Evolutionary conservation across 2,113 vertebrate species (phyloP), one percentile per base, ranked within the genome.

Genomic region (Pristiophorus japonicus): DNA sequence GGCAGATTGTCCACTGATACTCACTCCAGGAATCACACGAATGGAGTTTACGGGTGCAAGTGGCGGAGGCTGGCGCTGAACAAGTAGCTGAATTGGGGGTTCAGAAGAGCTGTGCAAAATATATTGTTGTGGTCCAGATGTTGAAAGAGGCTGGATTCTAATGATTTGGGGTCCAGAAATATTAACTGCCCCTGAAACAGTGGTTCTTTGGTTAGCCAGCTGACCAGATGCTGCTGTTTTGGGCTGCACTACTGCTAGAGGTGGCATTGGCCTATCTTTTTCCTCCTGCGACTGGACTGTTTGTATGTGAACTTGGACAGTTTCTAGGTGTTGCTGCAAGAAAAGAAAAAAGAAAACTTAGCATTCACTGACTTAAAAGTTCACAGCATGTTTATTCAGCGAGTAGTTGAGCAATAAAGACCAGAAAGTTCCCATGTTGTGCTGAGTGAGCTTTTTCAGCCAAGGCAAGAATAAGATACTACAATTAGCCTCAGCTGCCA

Each of bases 301-400:
- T 85, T 98, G 97, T 91, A 99, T 97, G 97, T 98, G 98, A 96
- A 99, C 97, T 96, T 97, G 97, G 96, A 99, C 97, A 34, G 98
- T 97, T 97, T 99, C 98, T 20, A 98, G 96, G 96, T 98, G 93
- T 73, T 94, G 96, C 98, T 98, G 97, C 96, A 96, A 95, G 1
- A 96, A 4, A 96, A 96, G 34, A 22, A 95, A 22, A 95, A 38
- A 96, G 96, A 73, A 11, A 95, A 81, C 96, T 95, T 96, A 96
- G 6, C 10, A 65, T 85, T 24, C 34, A 65, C 30, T 55, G 70
- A 84, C 47, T 95, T 84, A 63, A 62, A 62, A 63, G n/a, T 95
- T 84, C 18, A 84, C 30, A 38, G 87, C 18, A 22, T 63, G 18
- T 20, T 63, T 38, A 92, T 92, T 63, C 59, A 92, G 2, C 6